Percentiles rank a stretch among this genome's conserved stretches.
phyloP scores from a whole-genome alignment of 2,888 invertebrate species.

The Cosmia trapezina region DNA sequence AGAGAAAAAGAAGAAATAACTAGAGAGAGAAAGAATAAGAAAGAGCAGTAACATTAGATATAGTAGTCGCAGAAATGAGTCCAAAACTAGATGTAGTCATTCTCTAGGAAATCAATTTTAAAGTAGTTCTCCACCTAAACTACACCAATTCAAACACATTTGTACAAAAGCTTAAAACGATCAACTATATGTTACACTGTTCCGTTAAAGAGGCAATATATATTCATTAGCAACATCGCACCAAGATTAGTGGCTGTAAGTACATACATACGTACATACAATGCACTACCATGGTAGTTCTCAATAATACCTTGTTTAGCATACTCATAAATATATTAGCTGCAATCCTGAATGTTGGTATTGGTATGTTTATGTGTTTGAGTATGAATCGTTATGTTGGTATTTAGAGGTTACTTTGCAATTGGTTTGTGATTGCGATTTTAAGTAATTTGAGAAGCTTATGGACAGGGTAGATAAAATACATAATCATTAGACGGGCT shows the following conservation, averaged over 20 bases:
- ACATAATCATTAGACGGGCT: too few relatives aligned
- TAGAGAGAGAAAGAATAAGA: too few relatives aligned
- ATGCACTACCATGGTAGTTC: slow-evolving; percentile 41
- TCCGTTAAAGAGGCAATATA: slow-evolving; percentile 35
- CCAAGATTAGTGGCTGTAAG: slow-evolving; percentile 46
- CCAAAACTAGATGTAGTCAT: neutral
- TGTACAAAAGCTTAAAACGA: slow-evolving; percentile 15
- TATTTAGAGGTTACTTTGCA: neutral
- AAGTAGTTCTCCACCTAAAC: neutral
- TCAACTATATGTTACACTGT: neutral
- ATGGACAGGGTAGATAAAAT: too few relatives aligned
- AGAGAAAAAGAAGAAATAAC: too few relatives aligned
- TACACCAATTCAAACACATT: neutral
- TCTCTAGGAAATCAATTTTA: neutral
- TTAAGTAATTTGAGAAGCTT: too few relatives aligned
- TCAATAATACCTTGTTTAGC: slow-evolving; percentile 59
- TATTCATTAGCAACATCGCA: slow-evolving; percentile 49
- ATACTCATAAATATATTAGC: slow-evolving; percentile 63
- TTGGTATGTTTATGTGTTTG: slow-evolving; percentile 23
- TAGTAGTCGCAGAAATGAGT: too few relatives aligned
- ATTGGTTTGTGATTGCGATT: slow-evolving; percentile 4
- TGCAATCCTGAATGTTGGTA: slow-evolving; percentile 20
- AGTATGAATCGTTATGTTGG: slow-evolving; percentile 28
- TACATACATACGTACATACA: slow-evolving; percentile 24
- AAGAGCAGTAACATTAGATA: neutral